Percentiles rank a stretch among this genome's conserved stretches.
phyloP scores from a whole-genome alignment of 2,797 vertebrate species.

The Sphenopsis melanotis region DNA sequence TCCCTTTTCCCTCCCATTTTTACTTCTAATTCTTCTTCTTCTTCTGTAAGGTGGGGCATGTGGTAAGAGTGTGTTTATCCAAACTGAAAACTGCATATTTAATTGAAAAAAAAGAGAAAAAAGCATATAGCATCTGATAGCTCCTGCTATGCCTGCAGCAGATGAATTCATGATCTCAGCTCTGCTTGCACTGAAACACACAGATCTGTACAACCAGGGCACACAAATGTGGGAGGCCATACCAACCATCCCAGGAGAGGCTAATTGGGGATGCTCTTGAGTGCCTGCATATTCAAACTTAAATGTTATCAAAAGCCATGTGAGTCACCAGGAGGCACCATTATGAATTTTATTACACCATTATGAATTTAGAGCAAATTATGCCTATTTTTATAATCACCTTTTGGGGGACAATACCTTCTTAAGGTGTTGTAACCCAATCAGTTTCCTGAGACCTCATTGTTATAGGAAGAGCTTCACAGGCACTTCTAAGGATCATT shows the following conservation, averaged over 20 bases:
- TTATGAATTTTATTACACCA: neutral
- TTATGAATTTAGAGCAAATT: neutral
- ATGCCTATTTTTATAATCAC: neutral
- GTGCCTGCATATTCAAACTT: neutral
- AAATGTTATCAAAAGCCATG: neutral
- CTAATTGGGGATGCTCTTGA: rapidly evolving
- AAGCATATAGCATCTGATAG: neutral
- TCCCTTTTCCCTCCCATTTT: neutral
- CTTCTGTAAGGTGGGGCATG: neutral
- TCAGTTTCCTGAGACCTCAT: neutral
- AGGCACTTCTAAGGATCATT: neutral
- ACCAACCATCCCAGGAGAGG: neutral
- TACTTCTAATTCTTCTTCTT: neutral
- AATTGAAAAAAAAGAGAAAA: neutral
- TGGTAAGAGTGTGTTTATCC: neutral
- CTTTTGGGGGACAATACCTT: neutral
- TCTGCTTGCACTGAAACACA: neutral
- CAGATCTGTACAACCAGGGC: neutral
- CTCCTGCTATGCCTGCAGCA: neutral
- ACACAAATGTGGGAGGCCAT: rapidly evolving
- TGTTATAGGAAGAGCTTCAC: neutral
- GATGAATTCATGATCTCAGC: neutral
- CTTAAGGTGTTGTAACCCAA: neutral
- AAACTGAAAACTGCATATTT: neutral
- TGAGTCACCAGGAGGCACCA: neutral